Evolutionary conservation across 2,113 vertebrate species (phyloP).

Genomic region (Sprattus sprattus): DNA sequence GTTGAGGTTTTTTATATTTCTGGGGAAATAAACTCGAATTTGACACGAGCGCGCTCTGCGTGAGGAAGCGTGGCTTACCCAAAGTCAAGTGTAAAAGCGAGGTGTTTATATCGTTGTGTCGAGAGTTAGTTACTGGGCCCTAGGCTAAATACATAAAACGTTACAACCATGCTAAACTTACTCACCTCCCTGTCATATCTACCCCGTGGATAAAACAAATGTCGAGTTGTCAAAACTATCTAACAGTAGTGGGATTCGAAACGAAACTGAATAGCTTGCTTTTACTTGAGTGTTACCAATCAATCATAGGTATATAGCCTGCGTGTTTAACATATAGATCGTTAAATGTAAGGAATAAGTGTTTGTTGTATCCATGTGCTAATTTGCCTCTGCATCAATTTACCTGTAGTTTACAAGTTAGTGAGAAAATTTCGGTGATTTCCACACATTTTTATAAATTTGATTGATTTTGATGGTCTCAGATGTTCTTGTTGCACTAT

Average conservation of each 20-base stretch:
- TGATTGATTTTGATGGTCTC: background rate
- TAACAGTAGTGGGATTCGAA: too few species aligned
- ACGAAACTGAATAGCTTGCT: too few species aligned
- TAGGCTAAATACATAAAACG: constrained; percentile 24
- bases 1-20: background rate
- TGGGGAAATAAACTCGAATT: background rate
- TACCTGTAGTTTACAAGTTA: too few species aligned
- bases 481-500: background rate
- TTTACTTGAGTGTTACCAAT: too few species aligned
- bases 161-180: background rate
- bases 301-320: too few species aligned
- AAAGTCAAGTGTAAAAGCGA: constrained; percentile 12
- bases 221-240: background rate
- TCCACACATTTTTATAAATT: background rate
- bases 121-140: constrained; percentile 26
- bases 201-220: background rate
- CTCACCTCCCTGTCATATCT: background rate
- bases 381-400: too few species aligned
- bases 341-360: too few species aligned
- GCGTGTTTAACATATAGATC: too few species aligned
- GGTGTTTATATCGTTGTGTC: constrained; percentile 34
- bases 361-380: too few species aligned
- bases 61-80: background rate
- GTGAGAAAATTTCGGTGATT: too few species aligned
- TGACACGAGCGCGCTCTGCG: constrained; percentile 9